phyloP scores from a whole-genome alignment of 2,113 vertebrate genomes.

The Raja brachyura region DNA sequence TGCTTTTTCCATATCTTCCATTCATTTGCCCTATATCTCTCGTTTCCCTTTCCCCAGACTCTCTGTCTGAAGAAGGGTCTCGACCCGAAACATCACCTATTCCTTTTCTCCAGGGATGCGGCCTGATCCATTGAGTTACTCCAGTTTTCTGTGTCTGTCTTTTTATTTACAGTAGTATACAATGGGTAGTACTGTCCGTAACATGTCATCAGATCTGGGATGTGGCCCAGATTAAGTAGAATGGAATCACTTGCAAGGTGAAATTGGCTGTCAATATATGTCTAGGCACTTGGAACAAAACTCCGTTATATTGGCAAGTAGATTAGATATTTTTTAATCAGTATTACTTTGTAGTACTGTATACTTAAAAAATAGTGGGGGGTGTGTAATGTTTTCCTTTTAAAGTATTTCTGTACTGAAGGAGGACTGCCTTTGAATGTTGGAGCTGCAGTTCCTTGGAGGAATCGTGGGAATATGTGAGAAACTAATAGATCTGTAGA shows the following conservation, averaged over 20 bases:
- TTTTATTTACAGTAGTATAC: too few relatives aligned
- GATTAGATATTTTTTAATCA: too few relatives aligned
- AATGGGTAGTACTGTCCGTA: neutral
- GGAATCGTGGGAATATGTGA: neutral
- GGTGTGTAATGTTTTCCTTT: neutral
- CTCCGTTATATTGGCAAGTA: neutral
- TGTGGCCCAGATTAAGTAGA: neutral
- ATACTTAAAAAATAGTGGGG: neutral
- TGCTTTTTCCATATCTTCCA: too few relatives aligned
- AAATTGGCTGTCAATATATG: neutral
- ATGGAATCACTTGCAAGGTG: neutral
- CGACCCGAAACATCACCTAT: too few relatives aligned
- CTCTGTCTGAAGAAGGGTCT: too few relatives aligned
- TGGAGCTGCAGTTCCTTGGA: neutral
- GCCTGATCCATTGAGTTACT: too few relatives aligned
- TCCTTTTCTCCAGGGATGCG: too few relatives aligned
- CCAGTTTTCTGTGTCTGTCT: too few relatives aligned
- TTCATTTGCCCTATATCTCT: too few relatives aligned
- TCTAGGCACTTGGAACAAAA: neutral
- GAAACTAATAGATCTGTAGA: neutral
- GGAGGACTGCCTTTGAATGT: neutral
- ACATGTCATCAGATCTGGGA: neutral
- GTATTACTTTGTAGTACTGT: too few relatives aligned
- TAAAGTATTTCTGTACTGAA: neutral
- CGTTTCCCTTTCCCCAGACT: too few relatives aligned